phyloP scores from a whole-genome alignment of 2,888 invertebrate genomes.

The Drosophila merina region DNA sequence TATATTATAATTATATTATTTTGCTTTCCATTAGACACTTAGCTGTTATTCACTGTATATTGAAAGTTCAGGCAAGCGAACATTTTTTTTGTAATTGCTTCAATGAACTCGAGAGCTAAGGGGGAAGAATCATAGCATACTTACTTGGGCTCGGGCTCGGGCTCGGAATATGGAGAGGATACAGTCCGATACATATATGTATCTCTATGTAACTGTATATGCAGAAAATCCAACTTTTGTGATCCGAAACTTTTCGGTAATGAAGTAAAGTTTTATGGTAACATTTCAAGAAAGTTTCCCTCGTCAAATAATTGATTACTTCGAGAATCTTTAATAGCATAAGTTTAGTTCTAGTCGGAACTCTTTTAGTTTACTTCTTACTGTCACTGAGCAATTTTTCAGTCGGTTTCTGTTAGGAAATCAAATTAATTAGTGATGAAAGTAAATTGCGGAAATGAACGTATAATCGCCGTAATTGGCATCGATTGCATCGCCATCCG shows the following conservation, averaged over 20 bases:
- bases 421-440: neutral
- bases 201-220: neutral
- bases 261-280: constrained; percentile 6
- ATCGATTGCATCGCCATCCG: constrained; percentile 37
- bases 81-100: constrained; percentile 23
- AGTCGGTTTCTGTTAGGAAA: neutral
- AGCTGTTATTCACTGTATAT: constrained; percentile 4
- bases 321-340: neutral
- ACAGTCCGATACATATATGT: constrained; percentile 5
- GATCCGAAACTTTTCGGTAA: constrained; percentile 18
- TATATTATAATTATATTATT: too few species aligned
- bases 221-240: constrained; percentile 19
- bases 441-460: constrained; percentile 1
- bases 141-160: neutral
- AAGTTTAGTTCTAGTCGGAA: neutral
- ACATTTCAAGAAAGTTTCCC: neutral
- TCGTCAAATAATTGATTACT: constrained; percentile 3
- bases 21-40: neutral
- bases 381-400: neutral
- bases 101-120: constrained; percentile 1
- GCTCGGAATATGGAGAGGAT: neutral
- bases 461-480: constrained; percentile 52
- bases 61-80: constrained; percentile 15
- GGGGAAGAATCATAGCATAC: constrained; percentile 1
- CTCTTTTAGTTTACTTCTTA: neutral